These are phyloP conservation scores for Heteractis magnifica DNA, from an alignment of 92 coral and sea anemone species.

Conservation along the genomic window DNA sequence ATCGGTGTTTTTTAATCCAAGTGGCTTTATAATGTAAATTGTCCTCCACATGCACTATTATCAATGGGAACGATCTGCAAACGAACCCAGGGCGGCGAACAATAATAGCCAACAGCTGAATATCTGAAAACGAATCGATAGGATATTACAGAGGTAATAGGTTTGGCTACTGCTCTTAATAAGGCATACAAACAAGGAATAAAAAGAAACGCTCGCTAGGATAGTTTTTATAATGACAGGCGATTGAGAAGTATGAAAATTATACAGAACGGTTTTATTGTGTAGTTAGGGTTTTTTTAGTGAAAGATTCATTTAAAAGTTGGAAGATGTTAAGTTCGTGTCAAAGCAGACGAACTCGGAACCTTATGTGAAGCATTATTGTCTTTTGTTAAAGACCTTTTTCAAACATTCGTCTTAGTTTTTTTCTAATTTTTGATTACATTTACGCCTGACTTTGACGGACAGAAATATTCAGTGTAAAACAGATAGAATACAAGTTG, in stretches of 20 bases:
- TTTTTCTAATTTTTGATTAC: background rate
- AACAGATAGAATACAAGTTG: background rate
- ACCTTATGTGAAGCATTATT: background rate
- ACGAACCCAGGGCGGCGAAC: constrained; percentile 12
- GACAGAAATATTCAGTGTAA: background rate
- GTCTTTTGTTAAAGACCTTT: background rate
- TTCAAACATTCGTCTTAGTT: background rate
- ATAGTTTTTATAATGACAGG: background rate
- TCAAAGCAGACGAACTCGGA: background rate
- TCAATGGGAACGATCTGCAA: background rate
- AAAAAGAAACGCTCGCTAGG: background rate
- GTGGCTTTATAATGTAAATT: constrained; percentile 13
- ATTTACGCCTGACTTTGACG: background rate
- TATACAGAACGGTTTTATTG: background rate
- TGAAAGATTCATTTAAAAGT: background rate
- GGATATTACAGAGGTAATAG: constrained; percentile 9
- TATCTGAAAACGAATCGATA: background rate
- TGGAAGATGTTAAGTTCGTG: background rate
- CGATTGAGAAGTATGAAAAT: background rate
- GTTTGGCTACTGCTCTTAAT: constrained; percentile 8
- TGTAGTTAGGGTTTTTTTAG: background rate
- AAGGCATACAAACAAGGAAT: background rate
- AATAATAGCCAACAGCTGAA: constrained; percentile 25
- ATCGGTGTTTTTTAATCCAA: background rate
- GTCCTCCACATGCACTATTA: background rate